Base-by-base conservation (phyloP, 2,797 vertebrate species). In the Microctenopoma lineatum region DNA sequence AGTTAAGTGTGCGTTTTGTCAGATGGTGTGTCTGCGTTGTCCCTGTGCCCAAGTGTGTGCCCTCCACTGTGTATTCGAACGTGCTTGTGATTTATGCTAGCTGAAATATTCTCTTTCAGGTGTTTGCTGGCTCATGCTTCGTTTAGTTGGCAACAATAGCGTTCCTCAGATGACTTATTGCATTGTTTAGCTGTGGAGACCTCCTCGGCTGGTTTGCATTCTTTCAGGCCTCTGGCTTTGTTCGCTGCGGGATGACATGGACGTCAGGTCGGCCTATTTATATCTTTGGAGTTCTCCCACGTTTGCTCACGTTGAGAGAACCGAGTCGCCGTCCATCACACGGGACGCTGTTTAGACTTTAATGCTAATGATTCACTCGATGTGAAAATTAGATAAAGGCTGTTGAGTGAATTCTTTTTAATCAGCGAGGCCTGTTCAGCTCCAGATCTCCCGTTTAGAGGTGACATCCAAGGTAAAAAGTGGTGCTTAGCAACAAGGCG, bases 101-200 rank as follows among this genome's bases (percentile, higher is more conserved):
- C 36, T 64, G 29, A 1, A 48, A 38, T 57, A 9, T 41, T 67
- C 53, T 56, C 64, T 59, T 27, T 27, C 56, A 42, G 47, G 59
- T 73, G 50, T 75, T 80, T 77, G 47, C 50, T 34, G 51, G 38
- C 36, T 81, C 64, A 29, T 57, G 54, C 59, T 80, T 64, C 50
- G 42, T 64, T 72, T 34, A 15, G 39, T 72, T 46, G 41, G 27
- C 32, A 51, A 77, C 71, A 57, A 50, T 45, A 21, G 64, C 56
- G 70, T 67, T 5, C 39, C 48, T 73, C 73, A 65, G 63, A 71
- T 73, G 82, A 85, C 67, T 79, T 83, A 74, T 74, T 81, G 82
- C 59, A 47, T 59, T 1, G 46, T 77, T 86, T 80, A 79, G 84
- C 71, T 71, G 68, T 73, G 52, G 57, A 67, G 77, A 78, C 80